Percentiles rank a stretch among this genome's conserved stretches.
Evolutionary conservation across 2,888 invertebrate species (phyloP).

Genomic region (Yponomeuta evonymella): DNA sequence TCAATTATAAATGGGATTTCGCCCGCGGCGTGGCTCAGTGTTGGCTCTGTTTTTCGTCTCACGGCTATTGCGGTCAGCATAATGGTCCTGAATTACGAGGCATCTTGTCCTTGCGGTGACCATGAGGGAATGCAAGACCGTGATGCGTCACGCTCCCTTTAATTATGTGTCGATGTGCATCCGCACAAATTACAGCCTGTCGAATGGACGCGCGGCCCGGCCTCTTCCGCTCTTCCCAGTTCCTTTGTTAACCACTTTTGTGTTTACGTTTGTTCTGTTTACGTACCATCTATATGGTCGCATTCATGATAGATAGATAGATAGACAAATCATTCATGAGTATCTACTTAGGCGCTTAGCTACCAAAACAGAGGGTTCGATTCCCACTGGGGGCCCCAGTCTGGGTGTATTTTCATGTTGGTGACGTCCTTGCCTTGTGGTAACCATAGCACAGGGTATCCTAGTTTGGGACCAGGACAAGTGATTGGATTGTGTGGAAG

Average conservation of each 20-base stretch:
- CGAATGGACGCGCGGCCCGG: slow-evolving; percentile 25
- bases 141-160: slow-evolving; percentile 63
- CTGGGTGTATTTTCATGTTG: too few relatives aligned
- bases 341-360: too few relatives aligned
- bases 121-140: slow-evolving; percentile 42
- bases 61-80: slow-evolving; percentile 58
- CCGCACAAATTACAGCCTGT: slow-evolving; percentile 66
- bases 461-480: too few relatives aligned
- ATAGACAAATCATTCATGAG: too few relatives aligned
- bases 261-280: too few relatives aligned
- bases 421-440: too few relatives aligned
- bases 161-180: slow-evolving; percentile 65
- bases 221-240: not conserved
- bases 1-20: slow-evolving; percentile 38
- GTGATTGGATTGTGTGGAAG: too few relatives aligned
- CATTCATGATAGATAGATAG: too few relatives aligned
- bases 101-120: slow-evolving; percentile 57
- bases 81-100: slow-evolving; percentile 68
- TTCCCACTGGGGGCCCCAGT: too few relatives aligned
- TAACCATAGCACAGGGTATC: too few relatives aligned
- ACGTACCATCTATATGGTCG: too few relatives aligned
- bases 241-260: not conserved
- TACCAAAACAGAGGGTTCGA: too few relatives aligned
- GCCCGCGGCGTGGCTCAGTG: slow-evolving; percentile 14
- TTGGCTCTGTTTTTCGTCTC: not conserved